Conservation (phyloP, 1,140 invertebrate genomes). For the Rhagoletis pomonella region DNA sequence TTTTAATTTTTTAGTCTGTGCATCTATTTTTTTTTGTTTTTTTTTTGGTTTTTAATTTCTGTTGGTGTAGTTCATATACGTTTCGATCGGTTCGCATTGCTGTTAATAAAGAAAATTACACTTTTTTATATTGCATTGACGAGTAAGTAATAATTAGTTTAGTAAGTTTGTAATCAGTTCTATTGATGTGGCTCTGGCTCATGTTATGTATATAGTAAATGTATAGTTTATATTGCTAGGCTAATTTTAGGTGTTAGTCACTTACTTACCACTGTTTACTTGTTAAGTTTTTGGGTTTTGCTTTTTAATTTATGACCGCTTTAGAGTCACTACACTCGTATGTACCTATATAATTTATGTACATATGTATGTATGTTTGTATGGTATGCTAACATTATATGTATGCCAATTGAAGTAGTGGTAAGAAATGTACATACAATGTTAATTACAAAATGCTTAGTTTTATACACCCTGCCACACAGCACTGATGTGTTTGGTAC, state of each 20-base stretch:
- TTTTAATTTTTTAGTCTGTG: slow-evolving; percentile 52
- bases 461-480: slow-evolving; percentile 15
- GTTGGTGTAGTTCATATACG: slow-evolving; percentile 50
- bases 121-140: slow-evolving; percentile 45
- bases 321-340: not conserved
- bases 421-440: slow-evolving; percentile 14
- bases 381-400: not conserved
- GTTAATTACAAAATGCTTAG: slow-evolving; percentile 4
- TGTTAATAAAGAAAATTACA: slow-evolving; percentile 54
- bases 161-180: slow-evolving; percentile 51
- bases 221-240: slow-evolving; percentile 43
- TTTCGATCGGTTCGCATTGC: slow-evolving; percentile 37
- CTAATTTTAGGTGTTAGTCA: slow-evolving; percentile 42
- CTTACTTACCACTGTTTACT: slow-evolving; percentile 13
- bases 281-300: not conserved
- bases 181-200: slow-evolving; percentile 52
- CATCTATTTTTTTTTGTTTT: slow-evolving; percentile 36
- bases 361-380: not conserved
- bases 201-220: slow-evolving; percentile 43
- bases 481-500: not conserved
- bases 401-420: slow-evolving; percentile 4
- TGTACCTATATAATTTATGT: not conserved
- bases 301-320: not conserved
- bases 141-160: slow-evolving; percentile 50
- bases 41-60: slow-evolving; percentile 36